Conservation (phyloP, 2,888 invertebrate genomes). For the Andrena fulva region DNA sequence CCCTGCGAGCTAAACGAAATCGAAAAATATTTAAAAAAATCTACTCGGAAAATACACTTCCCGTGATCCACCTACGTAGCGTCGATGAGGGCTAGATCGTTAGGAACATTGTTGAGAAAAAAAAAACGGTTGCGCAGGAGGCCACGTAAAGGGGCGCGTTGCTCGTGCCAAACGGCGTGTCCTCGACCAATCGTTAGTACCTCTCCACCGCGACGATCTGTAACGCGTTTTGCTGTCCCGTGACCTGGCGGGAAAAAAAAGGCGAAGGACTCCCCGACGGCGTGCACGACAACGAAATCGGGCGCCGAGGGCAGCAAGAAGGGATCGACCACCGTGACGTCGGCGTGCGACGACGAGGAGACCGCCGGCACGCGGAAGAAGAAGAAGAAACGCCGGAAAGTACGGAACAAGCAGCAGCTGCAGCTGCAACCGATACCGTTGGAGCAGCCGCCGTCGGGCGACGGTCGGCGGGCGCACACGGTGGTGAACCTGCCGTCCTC, state of each 20-base stretch:
- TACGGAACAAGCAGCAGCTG: constrained; percentile 73
- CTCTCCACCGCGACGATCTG: constrained; percentile 19
- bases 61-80: no score
- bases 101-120: background rate
- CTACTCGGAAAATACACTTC: no score
- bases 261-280: constrained; percentile 66
- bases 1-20: no score
- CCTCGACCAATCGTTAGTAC: constrained; percentile 67
- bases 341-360: constrained; percentile 77
- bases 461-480: constrained; percentile 57
- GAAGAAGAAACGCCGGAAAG: constrained; percentile 80
- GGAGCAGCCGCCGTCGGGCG: constrained; percentile 27
- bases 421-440: constrained; percentile 61
- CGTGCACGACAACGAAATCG: constrained; percentile 80
- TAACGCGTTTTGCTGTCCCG: constrained; percentile 56
- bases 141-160: constrained; percentile 49
- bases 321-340: constrained; percentile 75
- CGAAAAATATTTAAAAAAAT: no score
- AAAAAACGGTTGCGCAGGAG: background rate
- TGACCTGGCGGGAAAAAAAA: constrained; percentile 33
- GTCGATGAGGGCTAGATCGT: no score
- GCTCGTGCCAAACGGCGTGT: constrained; percentile 66
- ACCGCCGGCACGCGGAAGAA: constrained; percentile 74
- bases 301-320: constrained; percentile 83
- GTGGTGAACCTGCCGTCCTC: constrained; percentile 69